These are phyloP conservation scores for Mesoclemmys tuberculata DNA, from an alignment of 2,113 vertebrate genomes.

Conservation along the genomic window DNA sequence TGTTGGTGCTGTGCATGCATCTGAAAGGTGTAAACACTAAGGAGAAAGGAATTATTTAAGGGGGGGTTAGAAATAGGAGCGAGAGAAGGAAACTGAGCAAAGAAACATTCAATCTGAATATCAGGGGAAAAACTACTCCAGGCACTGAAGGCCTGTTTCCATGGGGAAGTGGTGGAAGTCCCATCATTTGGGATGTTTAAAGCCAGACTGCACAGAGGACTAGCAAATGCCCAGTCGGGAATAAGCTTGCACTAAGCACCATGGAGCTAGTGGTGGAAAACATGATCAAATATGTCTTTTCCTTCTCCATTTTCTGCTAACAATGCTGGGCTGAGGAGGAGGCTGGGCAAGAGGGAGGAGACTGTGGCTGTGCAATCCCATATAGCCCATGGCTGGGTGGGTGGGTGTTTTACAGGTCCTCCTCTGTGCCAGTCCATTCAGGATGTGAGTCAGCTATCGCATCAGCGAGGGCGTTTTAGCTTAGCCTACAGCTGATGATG, in stretches of 20 bases:
- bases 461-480: background rate
- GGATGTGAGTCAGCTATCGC: background rate
- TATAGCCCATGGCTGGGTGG: rapidly evolving
- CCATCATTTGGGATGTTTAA: background rate
- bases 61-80: background rate
- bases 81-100: background rate
- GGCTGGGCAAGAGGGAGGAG: background rate
- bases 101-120: background rate
- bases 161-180: background rate
- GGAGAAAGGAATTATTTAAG: background rate
- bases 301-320: background rate
- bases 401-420: background rate
- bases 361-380: rapidly evolving
- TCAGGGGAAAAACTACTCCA: background rate
- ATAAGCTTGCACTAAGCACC: background rate
- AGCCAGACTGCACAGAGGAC: background rate
- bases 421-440: background rate
- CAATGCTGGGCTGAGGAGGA: background rate
- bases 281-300: background rate
- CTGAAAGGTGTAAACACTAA: background rate
- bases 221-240: background rate
- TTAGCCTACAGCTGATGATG: rapidly evolving
- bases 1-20: background rate
- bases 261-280: background rate
- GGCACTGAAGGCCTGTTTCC: background rate